Evolutionary conservation across 1,140 invertebrate genomes (phyloP).

Genomic region (Phymastichus coffea): DNA sequence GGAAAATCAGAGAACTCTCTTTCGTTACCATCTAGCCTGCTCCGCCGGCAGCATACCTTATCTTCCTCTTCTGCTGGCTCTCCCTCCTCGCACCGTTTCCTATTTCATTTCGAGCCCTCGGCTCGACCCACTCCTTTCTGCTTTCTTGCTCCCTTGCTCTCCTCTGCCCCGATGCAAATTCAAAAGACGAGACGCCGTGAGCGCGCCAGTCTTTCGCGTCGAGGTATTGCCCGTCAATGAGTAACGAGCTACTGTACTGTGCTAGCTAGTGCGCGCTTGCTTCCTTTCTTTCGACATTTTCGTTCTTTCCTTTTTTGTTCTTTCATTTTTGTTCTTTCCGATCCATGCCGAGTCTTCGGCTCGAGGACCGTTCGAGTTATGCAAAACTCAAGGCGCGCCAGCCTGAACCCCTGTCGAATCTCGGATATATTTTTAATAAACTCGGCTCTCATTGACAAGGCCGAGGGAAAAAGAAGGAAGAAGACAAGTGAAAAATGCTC

Average conservation of each 20-base stretch:
- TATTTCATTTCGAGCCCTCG: slow-evolving; percentile 29
- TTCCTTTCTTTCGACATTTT: background rate
- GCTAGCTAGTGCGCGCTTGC: slow-evolving; percentile 17
- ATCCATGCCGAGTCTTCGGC: background rate
- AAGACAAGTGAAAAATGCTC: too few species aligned
- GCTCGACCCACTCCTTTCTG: slow-evolving; percentile 15
- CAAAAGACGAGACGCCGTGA: slow-evolving; percentile 33
- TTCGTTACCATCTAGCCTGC: slow-evolving; percentile 32
- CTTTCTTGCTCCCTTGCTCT: slow-evolving; percentile 16
- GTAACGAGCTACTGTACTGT: slow-evolving; percentile 50
- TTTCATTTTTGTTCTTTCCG: background rate
- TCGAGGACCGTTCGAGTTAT: background rate
- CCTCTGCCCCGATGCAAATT: slow-evolving; percentile 41
- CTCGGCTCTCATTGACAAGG: too few species aligned
- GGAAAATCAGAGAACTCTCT: slow-evolving; percentile 20
- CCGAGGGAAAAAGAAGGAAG: too few species aligned
- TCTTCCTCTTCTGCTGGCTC: background rate
- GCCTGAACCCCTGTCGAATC: background rate
- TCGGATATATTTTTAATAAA: too few species aligned
- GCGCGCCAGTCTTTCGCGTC: slow-evolving; percentile 43
- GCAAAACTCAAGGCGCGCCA: background rate
- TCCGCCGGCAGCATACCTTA: slow-evolving; percentile 20
- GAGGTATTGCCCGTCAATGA: slow-evolving; percentile 52
- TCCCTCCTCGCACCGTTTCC: slow-evolving; percentile 17
- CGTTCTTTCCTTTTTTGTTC: background rate